Conservation (phyloP, 1,140 invertebrate species). For the Thaumetopoea pityocampa region DNA sequence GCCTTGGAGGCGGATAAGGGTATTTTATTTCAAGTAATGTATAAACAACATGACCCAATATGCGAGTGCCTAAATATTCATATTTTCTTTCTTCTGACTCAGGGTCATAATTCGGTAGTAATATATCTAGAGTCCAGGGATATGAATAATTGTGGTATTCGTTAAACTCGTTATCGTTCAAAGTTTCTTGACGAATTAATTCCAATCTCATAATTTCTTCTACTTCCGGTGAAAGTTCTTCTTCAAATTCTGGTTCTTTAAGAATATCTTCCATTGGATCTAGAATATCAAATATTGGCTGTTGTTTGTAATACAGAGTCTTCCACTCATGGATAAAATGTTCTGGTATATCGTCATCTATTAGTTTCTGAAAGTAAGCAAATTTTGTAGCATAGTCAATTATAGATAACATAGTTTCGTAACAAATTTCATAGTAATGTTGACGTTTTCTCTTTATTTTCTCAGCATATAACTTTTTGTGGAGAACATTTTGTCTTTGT, state of each 20-base stretch:
- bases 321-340: slow-evolving; percentile 75
- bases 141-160: slow-evolving; percentile 64
- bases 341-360: slow-evolving; percentile 57
- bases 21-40: slow-evolving; percentile 76
- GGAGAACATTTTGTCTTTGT: slow-evolving; percentile 69
- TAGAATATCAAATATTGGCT: slow-evolving; percentile 72
- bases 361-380: slow-evolving; percentile 67
- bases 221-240: slow-evolving; percentile 31
- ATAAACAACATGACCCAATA: slow-evolving; percentile 77
- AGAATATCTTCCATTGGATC: slow-evolving; percentile 52
- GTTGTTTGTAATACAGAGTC: slow-evolving; percentile 69
- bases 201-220: slow-evolving; percentile 56
- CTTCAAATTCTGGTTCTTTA: slow-evolving; percentile 38
- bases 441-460: slow-evolving; percentile 63
- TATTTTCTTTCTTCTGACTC: slow-evolving; percentile 58
- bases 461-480: slow-evolving; percentile 68
- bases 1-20: slow-evolving; percentile 53
- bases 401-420: slow-evolving; percentile 70
- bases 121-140: slow-evolving; percentile 54
- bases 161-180: slow-evolving; percentile 60
- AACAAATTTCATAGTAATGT: slow-evolving; percentile 69
- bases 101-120: slow-evolving; percentile 59
- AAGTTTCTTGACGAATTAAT: slow-evolving; percentile 48
- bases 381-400: slow-evolving; percentile 73
- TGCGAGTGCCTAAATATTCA: slow-evolving; percentile 61